phyloP scores from a whole-genome alignment of 2,797 vertebrate species.

The Aratinga solstitialis region DNA sequence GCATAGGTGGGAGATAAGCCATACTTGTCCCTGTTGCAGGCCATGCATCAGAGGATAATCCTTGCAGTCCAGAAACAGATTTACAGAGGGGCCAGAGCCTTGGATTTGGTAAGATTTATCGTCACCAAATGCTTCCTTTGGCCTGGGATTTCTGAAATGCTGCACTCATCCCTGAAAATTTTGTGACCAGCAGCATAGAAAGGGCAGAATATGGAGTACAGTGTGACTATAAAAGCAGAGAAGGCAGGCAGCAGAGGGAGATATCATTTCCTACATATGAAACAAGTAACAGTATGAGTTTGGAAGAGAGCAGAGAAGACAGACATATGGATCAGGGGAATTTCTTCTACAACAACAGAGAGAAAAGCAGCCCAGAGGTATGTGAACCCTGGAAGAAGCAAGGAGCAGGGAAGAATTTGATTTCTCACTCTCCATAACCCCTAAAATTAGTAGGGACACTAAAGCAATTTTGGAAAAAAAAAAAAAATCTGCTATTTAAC shows the following conservation, averaged over 20 bases:
- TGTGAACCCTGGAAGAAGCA: background rate
- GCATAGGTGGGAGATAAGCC: background rate
- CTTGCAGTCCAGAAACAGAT: background rate
- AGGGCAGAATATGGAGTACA: background rate
- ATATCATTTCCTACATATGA: background rate
- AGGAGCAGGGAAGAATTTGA: background rate
- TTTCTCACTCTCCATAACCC: background rate
- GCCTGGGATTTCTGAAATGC: background rate
- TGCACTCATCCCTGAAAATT: background rate
- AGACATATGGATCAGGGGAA: background rate
- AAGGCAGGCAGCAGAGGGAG: background rate
- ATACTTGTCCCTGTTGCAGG: background rate
- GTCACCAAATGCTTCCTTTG: background rate
- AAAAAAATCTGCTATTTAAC: background rate
- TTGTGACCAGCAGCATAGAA: background rate
- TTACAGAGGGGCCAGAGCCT: background rate
- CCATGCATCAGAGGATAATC: background rate
- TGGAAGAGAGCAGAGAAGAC: background rate
- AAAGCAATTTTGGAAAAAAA: background rate
- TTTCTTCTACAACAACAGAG: background rate
- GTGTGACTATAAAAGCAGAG: background rate
- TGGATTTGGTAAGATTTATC: background rate
- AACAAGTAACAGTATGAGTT: background rate
- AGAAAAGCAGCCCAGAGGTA: background rate
- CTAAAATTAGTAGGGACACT: background rate